Conservation (phyloP, 2,113 vertebrate species). For the Equus quagga region DNA sequence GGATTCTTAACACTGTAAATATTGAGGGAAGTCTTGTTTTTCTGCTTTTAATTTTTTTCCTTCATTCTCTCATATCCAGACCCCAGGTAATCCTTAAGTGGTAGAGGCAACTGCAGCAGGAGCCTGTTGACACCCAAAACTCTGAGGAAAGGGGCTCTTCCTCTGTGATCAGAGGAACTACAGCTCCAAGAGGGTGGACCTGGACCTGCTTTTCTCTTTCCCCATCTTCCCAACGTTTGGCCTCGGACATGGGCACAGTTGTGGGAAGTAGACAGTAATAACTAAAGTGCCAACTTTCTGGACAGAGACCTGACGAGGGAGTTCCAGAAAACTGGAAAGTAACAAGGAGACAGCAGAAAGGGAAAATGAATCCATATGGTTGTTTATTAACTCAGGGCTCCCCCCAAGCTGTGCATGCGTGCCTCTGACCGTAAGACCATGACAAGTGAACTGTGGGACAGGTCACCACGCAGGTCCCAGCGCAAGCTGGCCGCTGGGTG, state of each 20-base stretch:
- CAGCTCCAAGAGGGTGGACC: background rate
- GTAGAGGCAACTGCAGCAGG: background rate
- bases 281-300: background rate
- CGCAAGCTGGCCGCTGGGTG: background rate
- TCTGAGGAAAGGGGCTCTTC: background rate
- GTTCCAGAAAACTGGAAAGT: background rate
- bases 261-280: background rate
- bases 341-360: background rate
- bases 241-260: background rate
- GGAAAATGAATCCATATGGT: background rate
- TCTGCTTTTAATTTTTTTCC: background rate
- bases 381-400: background rate
- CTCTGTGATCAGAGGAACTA: background rate
- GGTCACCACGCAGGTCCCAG: background rate
- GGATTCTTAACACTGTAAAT: background rate
- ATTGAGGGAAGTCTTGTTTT: background rate
- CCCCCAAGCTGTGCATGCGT: background rate
- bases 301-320: background rate
- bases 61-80: background rate
- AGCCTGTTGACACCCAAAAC: background rate
- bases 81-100: background rate
- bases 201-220: background rate
- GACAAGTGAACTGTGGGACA: background rate
- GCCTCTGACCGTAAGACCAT: background rate
- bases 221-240: background rate